Evolutionary conservation across 2,888 invertebrate genomes (phyloP).

Genomic region (Diloba caeruleocephala): DNA sequence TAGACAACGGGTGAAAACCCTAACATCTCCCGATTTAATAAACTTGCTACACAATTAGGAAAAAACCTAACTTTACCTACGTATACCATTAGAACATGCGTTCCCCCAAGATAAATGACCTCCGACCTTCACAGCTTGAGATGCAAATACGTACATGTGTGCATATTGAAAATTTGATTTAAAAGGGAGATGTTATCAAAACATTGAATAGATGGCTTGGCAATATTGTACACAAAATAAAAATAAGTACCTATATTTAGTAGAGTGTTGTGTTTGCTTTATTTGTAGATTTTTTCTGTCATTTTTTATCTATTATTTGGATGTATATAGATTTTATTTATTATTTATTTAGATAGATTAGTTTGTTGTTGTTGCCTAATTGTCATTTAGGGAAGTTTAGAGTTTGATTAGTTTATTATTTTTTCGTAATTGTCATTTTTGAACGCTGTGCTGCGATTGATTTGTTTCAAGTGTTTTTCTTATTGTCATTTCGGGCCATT

Average conservation of each 20-base stretch:
- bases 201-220: conserved; percentile 26
- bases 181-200: conserved; percentile 34
- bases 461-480: too few species aligned
- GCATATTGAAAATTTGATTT: conserved; percentile 54
- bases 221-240: conserved; percentile 16
- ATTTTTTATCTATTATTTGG: too few species aligned
- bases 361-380: too few species aligned
- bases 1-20: background rate
- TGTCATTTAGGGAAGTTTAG: too few species aligned
- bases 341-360: too few species aligned
- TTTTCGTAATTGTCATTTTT: too few species aligned
- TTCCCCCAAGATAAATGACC: conserved; percentile 47
- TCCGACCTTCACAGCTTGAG: conserved; percentile 19
- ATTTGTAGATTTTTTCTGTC: too few species aligned
- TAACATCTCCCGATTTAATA: conserved; percentile 1
- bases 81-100: background rate
- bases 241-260: background rate
- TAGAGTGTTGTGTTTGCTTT: conserved; percentile 5
- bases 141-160: conserved; percentile 42
- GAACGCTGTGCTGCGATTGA: too few species aligned
- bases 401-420: too few species aligned
- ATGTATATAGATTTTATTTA: too few species aligned
- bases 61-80: background rate
- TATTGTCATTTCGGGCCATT: too few species aligned
- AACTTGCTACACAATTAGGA: background rate